Conservation (phyloP, 1,140 invertebrate genomes). For the Zaprionus vittiger region DNA sequence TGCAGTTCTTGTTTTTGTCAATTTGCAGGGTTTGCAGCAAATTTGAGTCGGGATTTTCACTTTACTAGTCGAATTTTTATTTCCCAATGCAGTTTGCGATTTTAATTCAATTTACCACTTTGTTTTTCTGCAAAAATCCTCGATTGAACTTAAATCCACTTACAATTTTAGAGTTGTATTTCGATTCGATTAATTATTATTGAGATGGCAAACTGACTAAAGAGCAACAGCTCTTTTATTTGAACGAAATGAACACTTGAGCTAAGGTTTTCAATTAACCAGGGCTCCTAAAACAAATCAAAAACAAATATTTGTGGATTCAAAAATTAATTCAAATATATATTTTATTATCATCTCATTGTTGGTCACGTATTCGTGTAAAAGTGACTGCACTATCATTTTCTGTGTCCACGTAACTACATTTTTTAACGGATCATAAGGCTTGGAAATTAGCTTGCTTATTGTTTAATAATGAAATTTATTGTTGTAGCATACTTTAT, state of each 20-base stretch:
- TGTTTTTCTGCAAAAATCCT: slow-evolving; percentile 32
- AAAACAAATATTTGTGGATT: background rate
- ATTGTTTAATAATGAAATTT: background rate
- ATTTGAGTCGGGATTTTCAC: slow-evolving; percentile 31
- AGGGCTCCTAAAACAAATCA: background rate
- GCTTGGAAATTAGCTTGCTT: too few relatives aligned
- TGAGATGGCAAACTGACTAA: background rate
- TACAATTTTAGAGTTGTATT: slow-evolving; percentile 44
- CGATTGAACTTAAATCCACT: slow-evolving; percentile 42
- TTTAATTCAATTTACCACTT: slow-evolving; percentile 30
- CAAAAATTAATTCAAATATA: too few relatives aligned
- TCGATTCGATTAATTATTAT: slow-evolving; percentile 1
- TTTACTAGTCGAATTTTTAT: background rate
- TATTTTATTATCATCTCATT: too few relatives aligned
- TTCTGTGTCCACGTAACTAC: too few relatives aligned
- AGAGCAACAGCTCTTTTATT: background rate
- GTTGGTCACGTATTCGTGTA: too few relatives aligned
- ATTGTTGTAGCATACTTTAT: background rate
- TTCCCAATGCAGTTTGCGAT: slow-evolving; percentile 5
- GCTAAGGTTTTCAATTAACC: background rate
- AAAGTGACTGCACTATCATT: background rate
- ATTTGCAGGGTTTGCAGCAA: slow-evolving; percentile 46
- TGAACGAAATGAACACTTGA: slow-evolving; percentile 2
- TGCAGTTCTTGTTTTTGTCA: slow-evolving; percentile 63
- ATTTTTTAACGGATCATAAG: too few relatives aligned